Base-by-base conservation (phyloP, 2,797 vertebrate genomes). In the Lophius americanus region DNA sequence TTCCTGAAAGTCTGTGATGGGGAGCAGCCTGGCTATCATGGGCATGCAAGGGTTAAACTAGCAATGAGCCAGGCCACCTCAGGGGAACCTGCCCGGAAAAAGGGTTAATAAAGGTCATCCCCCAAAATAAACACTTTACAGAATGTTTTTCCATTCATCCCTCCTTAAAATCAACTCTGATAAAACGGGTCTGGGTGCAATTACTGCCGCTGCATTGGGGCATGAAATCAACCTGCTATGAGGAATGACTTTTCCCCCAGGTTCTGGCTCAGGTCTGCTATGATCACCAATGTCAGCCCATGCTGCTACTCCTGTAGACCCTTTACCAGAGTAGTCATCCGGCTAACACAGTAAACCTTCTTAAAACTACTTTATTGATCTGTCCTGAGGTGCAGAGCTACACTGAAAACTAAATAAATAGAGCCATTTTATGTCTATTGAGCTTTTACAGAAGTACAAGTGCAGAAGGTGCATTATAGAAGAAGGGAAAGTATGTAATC, bases 81-180 rank as follows among this genome's bases (percentile, higher is more conserved):
- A 69, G 91, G 95, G 95, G 95, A 96, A 93, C 90, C 94, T 90
- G 80, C 91, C 91, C 92, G 93, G 94, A 94, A 95, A 94, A 94
- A 92, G 92, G 96, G 97, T 98, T 98, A 97, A 99, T 97, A 97
- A 97, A 98, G 98, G 97, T 97, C 96, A 95, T 91, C 88, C 87
- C 94, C 95, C 95, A 94, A 98, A 97, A 96, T 96, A 98, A 98
- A 98, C 95, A 96, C 95, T 96, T 96, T 96, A 96, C 94, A 94
- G 94, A 96, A 96, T 95, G 95, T 96, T 96, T 96, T 94, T 92
- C 77, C 94, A 96, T 97, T 96, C 93, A 95, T 95, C 94, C 95
- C 94, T 95, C 93, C 93, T 94, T 94, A 97, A 98, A 98, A 98
- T 95, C 95, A 96, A 96, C 95, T 95, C 81, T 94, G 96, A 96